Conservation (phyloP, 2,113 vertebrate genomes). For the Platycercus adscitus region DNA sequence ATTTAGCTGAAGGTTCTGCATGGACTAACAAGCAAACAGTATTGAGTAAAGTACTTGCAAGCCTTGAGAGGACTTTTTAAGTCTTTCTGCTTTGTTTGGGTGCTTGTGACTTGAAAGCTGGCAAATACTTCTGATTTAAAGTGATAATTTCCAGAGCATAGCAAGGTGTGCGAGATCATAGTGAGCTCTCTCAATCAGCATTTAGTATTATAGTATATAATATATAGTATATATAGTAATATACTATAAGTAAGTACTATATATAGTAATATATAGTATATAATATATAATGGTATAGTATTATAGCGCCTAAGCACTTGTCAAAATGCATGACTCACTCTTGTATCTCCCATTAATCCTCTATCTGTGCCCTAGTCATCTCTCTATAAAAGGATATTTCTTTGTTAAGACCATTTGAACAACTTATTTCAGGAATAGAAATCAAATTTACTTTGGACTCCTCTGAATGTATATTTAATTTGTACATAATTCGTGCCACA, state of each 20-base stretch:
- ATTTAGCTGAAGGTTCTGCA: neutral
- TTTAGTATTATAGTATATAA: neutral
- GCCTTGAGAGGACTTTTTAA: neutral
- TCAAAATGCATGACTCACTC: neutral
- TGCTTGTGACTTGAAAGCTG: neutral
- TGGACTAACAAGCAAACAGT: neutral
- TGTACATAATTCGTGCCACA: neutral
- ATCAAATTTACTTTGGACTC: neutral
- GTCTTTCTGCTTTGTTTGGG: neutral
- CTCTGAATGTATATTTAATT: neutral
- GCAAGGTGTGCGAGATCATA: neutral
- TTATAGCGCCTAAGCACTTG: neutral
- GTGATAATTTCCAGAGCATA: rapidly evolving
- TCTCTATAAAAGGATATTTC: neutral
- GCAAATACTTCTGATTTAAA: neutral
- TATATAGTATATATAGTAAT: no score
- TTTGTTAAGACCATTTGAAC: neutral
- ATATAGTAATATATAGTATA: no score
- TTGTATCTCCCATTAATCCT: neutral
- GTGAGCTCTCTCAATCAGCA: neutral
- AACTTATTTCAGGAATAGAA: neutral
- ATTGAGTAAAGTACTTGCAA: neutral
- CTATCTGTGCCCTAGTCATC: neutral
- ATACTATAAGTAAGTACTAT: no score
- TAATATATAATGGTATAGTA: neutral